Evolutionary conservation across 2,888 invertebrate genomes (phyloP).

Genomic region (Andrena marginata): DNA sequence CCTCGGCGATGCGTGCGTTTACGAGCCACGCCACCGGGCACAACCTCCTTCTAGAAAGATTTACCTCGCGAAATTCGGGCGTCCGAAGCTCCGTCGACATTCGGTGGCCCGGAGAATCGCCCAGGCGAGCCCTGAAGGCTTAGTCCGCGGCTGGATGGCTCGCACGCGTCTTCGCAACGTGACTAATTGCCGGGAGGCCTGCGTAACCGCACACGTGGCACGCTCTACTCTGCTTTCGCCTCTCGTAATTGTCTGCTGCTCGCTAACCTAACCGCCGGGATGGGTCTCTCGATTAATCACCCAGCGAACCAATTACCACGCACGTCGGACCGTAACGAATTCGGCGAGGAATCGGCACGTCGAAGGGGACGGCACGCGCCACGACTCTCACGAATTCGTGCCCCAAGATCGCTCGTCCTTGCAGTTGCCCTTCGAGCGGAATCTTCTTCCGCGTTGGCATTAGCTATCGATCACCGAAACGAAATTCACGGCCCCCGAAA

Average conservation of each 20-base stretch:
- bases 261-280: slow-evolving; percentile 36
- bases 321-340: slow-evolving; percentile 49
- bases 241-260: slow-evolving; percentile 18
- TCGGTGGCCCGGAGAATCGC: too few species aligned
- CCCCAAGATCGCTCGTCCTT: not conserved
- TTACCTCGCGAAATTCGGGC: not conserved
- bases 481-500: not conserved
- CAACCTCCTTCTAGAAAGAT: too few species aligned
- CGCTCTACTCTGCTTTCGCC: slow-evolving; percentile 20
- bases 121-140: too few species aligned
- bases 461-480: not conserved
- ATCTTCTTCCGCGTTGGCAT: too few species aligned
- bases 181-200: slow-evolving; percentile 47
- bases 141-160: not conserved
- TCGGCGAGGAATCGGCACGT: slow-evolving; percentile 20
- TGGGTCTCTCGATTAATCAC: slow-evolving; percentile 60
- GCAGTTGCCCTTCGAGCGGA: not conserved
- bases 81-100: not conserved
- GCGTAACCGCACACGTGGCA: slow-evolving; percentile 45
- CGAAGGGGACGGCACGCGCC: slow-evolving; percentile 33
- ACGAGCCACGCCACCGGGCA: not conserved
- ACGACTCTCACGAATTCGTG: not conserved
- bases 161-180: slow-evolving; percentile 53
- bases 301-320: slow-evolving; percentile 60
- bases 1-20: not conserved